phyloP scores from a whole-genome alignment of 2,797 vertebrate species.

The Rhinella marina region DNA sequence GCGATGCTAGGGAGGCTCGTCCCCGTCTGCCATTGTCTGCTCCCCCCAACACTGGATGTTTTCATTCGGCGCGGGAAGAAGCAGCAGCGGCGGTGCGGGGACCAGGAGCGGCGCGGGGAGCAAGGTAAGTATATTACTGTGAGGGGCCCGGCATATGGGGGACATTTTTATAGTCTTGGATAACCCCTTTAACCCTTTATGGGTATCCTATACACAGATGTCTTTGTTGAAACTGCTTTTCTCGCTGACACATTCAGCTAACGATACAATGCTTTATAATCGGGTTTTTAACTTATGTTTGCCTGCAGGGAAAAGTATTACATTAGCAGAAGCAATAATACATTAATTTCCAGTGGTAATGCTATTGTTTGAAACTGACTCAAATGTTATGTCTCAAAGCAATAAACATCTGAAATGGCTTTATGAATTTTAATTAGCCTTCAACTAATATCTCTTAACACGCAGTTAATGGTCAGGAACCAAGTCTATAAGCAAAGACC shows the following conservation, averaged over 20 bases:
- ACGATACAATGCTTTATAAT: background rate
- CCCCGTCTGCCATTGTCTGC: too few species aligned
- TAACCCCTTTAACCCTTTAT: too few species aligned
- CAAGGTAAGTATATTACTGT: too few species aligned
- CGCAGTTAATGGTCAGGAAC: slow-evolving; percentile 16
- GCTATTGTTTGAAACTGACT: slow-evolving; percentile 1
- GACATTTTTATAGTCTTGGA: too few species aligned
- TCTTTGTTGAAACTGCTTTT: too few species aligned
- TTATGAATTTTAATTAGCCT: slow-evolving; percentile 1
- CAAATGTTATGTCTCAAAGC: slow-evolving; percentile 26
- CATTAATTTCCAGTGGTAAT: slow-evolving; percentile 1
- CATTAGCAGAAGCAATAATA: background rate
- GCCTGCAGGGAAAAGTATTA: background rate
- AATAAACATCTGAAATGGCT: slow-evolving; percentile 11
- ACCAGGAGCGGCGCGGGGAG: too few species aligned
- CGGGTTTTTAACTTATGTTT: background rate
- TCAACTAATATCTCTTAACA: background rate
- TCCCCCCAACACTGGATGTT: too few species aligned
- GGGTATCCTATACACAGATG: too few species aligned
- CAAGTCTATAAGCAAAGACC: slow-evolving; percentile 18
- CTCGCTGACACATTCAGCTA: background rate
- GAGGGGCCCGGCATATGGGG: too few species aligned
- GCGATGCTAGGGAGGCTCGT: too few species aligned
- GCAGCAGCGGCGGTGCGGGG: too few species aligned
- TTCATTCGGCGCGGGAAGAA: too few species aligned